Evolutionary conservation across 2,113 vertebrate species (phyloP).

Genomic region (Loxodonta africana): DNA sequence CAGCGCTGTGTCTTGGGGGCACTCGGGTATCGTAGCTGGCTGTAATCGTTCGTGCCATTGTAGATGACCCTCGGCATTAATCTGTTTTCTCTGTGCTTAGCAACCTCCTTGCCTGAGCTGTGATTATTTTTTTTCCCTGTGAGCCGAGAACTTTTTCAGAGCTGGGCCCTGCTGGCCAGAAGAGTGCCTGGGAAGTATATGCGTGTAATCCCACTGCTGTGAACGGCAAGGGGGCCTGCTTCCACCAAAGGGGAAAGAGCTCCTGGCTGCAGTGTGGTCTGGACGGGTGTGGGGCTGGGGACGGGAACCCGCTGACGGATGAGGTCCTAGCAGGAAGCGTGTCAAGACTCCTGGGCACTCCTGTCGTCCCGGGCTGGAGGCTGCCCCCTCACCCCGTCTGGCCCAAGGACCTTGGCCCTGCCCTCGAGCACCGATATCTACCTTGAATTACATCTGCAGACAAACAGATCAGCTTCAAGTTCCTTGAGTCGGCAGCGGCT

Average conservation of each 20-base stretch:
- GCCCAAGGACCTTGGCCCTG: constrained; percentile 85
- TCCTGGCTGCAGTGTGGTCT: background rate
- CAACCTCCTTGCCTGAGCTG: background rate
- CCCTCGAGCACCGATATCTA: constrained; percentile 79
- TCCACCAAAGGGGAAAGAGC: background rate
- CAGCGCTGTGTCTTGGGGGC: accelerated
- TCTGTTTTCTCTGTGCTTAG: accelerated
- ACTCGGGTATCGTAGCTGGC: accelerated
- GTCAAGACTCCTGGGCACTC: constrained; percentile 80
- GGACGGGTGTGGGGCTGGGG: background rate
- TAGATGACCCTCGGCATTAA: accelerated
- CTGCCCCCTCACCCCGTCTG: constrained; percentile 77
- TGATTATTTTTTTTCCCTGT: accelerated
- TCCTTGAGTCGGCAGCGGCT: background rate
- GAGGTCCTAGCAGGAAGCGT: constrained; percentile 72
- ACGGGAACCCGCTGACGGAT: background rate
- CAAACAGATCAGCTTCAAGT: constrained; percentile 77
- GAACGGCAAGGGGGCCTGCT: background rate
- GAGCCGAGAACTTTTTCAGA: background rate
- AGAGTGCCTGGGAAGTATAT: accelerated
- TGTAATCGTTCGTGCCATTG: accelerated
- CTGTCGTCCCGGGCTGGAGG: constrained; percentile 85
- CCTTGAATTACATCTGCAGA: constrained; percentile 84
- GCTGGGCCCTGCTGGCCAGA: background rate
- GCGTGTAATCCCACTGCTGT: accelerated